Evolutionary conservation across 2,888 invertebrate species (phyloP).

Genomic region (Xylocampa areola): DNA sequence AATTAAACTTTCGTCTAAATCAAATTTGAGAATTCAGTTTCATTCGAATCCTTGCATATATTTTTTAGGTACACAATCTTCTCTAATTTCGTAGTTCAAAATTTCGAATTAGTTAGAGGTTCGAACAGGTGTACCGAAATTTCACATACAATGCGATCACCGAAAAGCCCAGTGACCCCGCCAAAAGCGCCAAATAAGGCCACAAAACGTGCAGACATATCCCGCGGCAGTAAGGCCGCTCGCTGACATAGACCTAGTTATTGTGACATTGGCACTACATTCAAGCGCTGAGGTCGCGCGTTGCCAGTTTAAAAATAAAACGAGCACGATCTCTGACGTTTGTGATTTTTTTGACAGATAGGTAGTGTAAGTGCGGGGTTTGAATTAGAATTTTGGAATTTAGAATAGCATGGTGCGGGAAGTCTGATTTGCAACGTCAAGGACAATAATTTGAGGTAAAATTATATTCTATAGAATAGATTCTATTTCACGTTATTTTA

Average conservation of each 20-base stretch:
- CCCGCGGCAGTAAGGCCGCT: constrained; percentile 77
- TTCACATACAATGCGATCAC: constrained; percentile 43
- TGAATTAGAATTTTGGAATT: constrained; percentile 35
- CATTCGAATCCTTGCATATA: too few relatives aligned
- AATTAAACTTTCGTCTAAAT: too few relatives aligned
- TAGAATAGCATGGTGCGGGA: constrained; percentile 5
- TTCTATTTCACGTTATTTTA: constrained; percentile 2
- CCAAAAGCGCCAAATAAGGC: constrained; percentile 73
- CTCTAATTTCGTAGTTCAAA: not conserved
- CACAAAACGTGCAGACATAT: constrained; percentile 68
- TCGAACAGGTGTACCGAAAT: constrained; percentile 44
- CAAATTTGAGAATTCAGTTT: too few relatives aligned
- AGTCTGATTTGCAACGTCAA: constrained; percentile 13
- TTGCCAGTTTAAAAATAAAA: constrained; percentile 86
- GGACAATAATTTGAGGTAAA: constrained; percentile 22
- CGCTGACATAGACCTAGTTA: constrained; percentile 88
- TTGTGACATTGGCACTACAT: constrained; percentile 89
- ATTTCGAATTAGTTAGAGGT: constrained; percentile 1
- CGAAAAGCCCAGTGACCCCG: constrained; percentile 67
- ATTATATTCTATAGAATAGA: constrained; percentile 1
- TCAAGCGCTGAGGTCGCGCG: constrained; percentile 86
- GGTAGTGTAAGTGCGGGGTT: constrained; percentile 55
- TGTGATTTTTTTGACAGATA: constrained; percentile 70
- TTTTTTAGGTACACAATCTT: too few relatives aligned
- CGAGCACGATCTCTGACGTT: constrained; percentile 67